phyloP scores from a whole-genome alignment of 2,888 invertebrate species.

The Podabrus alpinus region DNA sequence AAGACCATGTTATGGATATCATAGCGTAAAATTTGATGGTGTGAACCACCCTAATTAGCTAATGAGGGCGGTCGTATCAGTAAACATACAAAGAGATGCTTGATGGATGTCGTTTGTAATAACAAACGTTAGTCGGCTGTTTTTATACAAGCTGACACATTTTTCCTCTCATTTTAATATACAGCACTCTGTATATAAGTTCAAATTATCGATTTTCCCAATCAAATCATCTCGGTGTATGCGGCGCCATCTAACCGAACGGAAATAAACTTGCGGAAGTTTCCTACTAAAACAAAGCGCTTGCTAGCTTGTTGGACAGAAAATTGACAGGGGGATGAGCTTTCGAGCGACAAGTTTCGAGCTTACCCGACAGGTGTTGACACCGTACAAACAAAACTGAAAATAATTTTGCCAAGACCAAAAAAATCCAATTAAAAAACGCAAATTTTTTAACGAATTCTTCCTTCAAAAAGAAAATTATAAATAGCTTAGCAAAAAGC shows the following conservation, averaged over 20 bases:
- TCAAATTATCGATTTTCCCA: background rate
- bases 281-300: background rate
- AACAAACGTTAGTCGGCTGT: background rate
- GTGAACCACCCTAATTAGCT: conserved; percentile 47
- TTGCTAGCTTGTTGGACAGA: background rate
- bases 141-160: background rate
- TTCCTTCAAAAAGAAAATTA: no score
- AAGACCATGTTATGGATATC: conserved; percentile 31
- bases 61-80: conserved; percentile 31
- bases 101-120: background rate
- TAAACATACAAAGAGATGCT: background rate
- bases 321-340: background rate
- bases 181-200: background rate
- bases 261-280: background rate
- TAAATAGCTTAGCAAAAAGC: background rate
- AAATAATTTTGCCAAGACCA: background rate
- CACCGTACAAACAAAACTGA: background rate
- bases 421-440: no score
- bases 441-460: background rate
- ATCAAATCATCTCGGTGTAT: background rate
- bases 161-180: background rate
- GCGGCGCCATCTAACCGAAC: background rate
- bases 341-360: background rate
- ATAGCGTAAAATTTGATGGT: conserved; percentile 45
- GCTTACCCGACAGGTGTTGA: background rate